Base-by-base conservation (phyloP, 2,888 invertebrate genomes). In the Cantharis rufa region DNA sequence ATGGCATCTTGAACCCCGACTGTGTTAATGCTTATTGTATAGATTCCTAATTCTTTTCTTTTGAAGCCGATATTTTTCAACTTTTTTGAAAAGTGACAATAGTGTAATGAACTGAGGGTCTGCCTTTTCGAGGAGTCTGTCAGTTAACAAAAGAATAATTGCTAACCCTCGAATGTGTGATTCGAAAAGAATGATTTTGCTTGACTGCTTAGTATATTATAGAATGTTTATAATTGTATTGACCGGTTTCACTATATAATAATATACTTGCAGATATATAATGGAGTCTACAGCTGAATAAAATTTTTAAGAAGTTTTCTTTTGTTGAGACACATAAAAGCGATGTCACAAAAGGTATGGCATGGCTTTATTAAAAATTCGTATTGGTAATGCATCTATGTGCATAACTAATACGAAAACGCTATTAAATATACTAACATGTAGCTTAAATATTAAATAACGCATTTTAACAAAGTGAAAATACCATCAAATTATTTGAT, bases 131-230 rank as follows among this genome's bases (percentile, higher is more conserved):
- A 82, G 81, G 80, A 76, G 78, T 80, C 83, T 83, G 84, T 84
- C 84, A 83, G 79, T 62, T 75, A 78, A 85, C 85, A 86, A 85
- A 82, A 81, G 83, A 81, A 84, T 84, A 85, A 86, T 85, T 85
- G 84, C 80, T 80, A 79, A 81, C 81, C 80, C 80, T 81, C 78
- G 80, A 83, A 82, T 83, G 78, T 81, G 82, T 83, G 84, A 84
- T 83, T 82, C 80, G 83, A 80, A 84, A 84, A 84, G 85, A 86
- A 86, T 85, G 83, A 83, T 81, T 82, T 84, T 82, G 85, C 83
- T 83, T 82, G 81, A 84, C 82, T 84, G 84, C 82, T 72, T 80
- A 72, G 79, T 79, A 79, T 81, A 81, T 80, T 81, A 79, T 72
- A 78, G 79, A 79, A 82, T 82, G 82, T 82, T 83, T 82, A 81